These are phyloP conservation scores for Drosophila teissieri DNA, from an alignment of 1,140 invertebrate genomes.

Conservation along the genomic window DNA sequence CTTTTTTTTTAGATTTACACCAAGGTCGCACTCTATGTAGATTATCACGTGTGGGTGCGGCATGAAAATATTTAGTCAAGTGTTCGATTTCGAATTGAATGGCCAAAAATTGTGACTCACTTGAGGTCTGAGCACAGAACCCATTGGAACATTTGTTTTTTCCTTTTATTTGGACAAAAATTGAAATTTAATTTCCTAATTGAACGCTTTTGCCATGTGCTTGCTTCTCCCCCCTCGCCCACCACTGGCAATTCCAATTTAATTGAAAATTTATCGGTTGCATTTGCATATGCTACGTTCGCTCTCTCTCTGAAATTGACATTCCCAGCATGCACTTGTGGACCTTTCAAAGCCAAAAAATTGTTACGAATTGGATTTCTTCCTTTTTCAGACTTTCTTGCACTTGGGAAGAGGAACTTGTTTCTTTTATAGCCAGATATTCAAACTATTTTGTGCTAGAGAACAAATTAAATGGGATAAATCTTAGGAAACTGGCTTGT, in stretches of 20 bases:
- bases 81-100: constrained; percentile 32
- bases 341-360: constrained; percentile 25
- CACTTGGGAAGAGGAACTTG: neutral
- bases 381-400: neutral
- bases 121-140: constrained; percentile 1
- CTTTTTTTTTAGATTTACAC: neutral
- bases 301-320: constrained; percentile 12
- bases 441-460: too few relatives aligned
- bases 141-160: constrained; percentile 47
- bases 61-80: constrained; percentile 42
- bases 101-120: constrained; percentile 20
- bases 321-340: constrained; percentile 24
- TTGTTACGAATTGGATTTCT: neutral
- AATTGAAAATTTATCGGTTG: constrained; percentile 82
- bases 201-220: constrained; percentile 49
- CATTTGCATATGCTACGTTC: constrained; percentile 65
- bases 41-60: neutral
- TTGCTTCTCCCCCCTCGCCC: neutral
- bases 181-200: constrained; percentile 77
- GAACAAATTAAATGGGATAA: too few relatives aligned
- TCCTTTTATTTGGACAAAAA: constrained; percentile 18
- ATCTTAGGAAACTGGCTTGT: too few relatives aligned
- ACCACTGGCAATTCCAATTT: constrained; percentile 53
- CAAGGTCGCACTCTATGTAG: neutral
- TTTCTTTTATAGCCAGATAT: too few relatives aligned